These are phyloP conservation scores for Dicentrarchus labrax DNA, from an alignment of 2,113 vertebrate genomes.

Conservation along the genomic window DNA sequence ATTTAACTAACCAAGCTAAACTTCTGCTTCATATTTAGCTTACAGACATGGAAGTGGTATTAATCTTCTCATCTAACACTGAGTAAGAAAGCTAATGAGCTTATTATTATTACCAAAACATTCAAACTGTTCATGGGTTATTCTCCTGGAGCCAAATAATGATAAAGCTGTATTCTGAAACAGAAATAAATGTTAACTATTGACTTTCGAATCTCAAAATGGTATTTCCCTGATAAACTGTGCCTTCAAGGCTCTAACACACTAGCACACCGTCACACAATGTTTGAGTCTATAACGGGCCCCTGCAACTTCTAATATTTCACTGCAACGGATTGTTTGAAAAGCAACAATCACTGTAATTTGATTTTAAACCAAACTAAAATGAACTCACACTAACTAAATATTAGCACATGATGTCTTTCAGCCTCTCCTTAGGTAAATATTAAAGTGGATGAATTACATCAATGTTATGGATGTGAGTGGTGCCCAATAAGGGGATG, in stretches of 20 bases:
- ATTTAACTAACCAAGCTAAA: background rate
- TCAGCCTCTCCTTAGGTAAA: constrained; percentile 51
- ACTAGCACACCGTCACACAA: constrained; percentile 34
- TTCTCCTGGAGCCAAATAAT: constrained; percentile 2
- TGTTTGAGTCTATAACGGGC: constrained; percentile 5
- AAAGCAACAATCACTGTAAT: constrained; percentile 63
- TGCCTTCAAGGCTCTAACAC: constrained; percentile 28
- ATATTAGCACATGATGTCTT: constrained; percentile 62
- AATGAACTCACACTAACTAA: constrained; percentile 62
- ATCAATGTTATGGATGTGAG: constrained; percentile 51
- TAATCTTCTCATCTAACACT: background rate
- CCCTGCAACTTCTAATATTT: constrained; percentile 47
- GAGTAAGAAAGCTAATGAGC: background rate
- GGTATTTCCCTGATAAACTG: constrained; percentile 51
- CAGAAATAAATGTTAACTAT: background rate
- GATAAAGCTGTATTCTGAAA: background rate
- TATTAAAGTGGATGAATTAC: constrained; percentile 54
- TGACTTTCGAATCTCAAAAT: constrained; percentile 16
- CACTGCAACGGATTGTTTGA: constrained; percentile 49
- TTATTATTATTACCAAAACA: constrained; percentile 1
- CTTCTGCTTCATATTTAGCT: background rate
- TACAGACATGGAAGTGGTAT: background rate
- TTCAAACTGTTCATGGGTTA: background rate
- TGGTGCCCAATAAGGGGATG: constrained; percentile 42
- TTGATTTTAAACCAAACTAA: constrained; percentile 57